These are phyloP conservation scores for Actinopyga echinites DNA, from an alignment of 53 echinoderm and acorn worm genomes.

Conservation along the genomic window DNA sequence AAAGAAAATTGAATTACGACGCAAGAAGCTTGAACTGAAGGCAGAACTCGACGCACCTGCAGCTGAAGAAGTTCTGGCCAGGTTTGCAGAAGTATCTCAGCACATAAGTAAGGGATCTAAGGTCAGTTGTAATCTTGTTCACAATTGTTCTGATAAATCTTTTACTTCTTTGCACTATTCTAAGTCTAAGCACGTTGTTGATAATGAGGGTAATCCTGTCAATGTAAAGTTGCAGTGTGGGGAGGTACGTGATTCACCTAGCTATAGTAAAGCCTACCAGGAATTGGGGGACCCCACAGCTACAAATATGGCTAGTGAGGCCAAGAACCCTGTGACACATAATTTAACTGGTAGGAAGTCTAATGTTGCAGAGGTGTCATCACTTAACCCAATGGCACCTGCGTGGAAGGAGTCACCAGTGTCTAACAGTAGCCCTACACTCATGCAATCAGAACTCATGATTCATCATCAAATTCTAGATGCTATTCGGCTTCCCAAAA, in stretches of 20 bases:
- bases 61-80: slow-evolving; percentile 23
- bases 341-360: background rate
- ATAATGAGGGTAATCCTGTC: too few species aligned
- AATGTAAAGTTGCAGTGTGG: too few species aligned
- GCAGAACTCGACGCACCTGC: background rate
- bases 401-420: too few species aligned
- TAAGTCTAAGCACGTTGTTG: too few species aligned
- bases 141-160: too few species aligned
- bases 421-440: too few species aligned
- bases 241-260: too few species aligned
- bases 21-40: background rate
- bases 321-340: background rate
- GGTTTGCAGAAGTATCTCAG: background rate
- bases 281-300: too few species aligned
- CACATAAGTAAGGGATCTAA: background rate
- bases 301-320: background rate
- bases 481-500: slow-evolving; percentile 28
- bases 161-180: too few species aligned
- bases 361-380: background rate
- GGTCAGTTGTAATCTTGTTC: background rate
- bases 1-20: background rate
- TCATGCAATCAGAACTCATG: background rate
- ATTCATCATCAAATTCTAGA: background rate
- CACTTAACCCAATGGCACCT: too few species aligned
- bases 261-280: too few species aligned